These are phyloP conservation scores for Pipa parva DNA, from an alignment of 2,113 vertebrate species.

Conservation along the genomic window DNA sequence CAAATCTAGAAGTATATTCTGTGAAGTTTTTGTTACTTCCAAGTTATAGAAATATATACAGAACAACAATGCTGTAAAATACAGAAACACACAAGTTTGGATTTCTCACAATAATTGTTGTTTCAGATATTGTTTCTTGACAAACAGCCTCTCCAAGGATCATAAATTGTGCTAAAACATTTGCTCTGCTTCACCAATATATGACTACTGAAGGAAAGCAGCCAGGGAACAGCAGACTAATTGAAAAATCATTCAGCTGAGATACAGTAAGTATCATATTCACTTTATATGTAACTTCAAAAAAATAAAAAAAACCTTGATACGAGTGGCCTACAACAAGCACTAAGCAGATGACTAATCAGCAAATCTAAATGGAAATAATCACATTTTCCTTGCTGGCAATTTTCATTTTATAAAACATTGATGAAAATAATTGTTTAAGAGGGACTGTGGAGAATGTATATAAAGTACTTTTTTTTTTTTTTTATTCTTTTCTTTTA, in stretches of 20 bases:
- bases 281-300: slow-evolving; percentile 53
- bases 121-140: slow-evolving; percentile 69
- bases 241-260: slow-evolving; percentile 75
- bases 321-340: slow-evolving; percentile 50
- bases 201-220: slow-evolving; percentile 58
- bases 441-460: slow-evolving; percentile 33
- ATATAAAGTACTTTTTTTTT: slow-evolving; percentile 42
- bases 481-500: slow-evolving; percentile 43
- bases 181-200: slow-evolving; percentile 62
- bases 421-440: slow-evolving; percentile 30
- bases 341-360: slow-evolving; percentile 57
- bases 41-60: slow-evolving; percentile 36
- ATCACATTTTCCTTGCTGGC: slow-evolving; percentile 48
- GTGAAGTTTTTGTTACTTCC: slow-evolving; percentile 42
- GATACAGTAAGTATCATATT: slow-evolving; percentile 51
- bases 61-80: slow-evolving; percentile 52
- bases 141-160: slow-evolving; percentile 61
- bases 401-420: slow-evolving; percentile 62
- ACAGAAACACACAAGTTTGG: slow-evolving; percentile 56
- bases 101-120: slow-evolving; percentile 61
- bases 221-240: slow-evolving; percentile 63
- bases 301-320: slow-evolving; percentile 51
- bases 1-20: slow-evolving; percentile 7
- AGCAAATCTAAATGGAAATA: slow-evolving; percentile 56
- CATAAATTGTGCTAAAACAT: slow-evolving; percentile 71